A percentile compares a stretch with the other conserved stretches of the same genome.
Conservation (phyloP, 2,888 invertebrate genomes). For the Stramonita haemastoma region DNA sequence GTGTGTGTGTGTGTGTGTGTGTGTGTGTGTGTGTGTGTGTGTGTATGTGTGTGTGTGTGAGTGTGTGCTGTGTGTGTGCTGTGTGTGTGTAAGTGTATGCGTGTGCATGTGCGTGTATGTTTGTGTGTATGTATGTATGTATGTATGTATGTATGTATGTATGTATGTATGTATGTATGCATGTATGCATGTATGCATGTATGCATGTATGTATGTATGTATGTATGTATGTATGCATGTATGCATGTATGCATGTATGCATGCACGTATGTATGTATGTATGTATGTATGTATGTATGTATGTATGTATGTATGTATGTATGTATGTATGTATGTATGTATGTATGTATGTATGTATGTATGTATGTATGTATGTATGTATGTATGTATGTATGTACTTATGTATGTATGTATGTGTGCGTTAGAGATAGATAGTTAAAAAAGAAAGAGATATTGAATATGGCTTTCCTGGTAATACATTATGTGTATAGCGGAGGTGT, state of each 20-base stretch:
- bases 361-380: neutral
- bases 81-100: conserved; percentile 12
- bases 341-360: neutral
- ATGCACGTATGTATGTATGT: neutral
- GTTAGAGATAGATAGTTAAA: too few relatives aligned
- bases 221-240: neutral
- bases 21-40: neutral
- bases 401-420: too few relatives aligned
- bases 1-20: conserved; percentile 14
- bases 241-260: too few relatives aligned
- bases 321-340: neutral
- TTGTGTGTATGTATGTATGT: neutral
- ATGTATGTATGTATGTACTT: neutral
- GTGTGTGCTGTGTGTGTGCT: neutral
- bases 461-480: too few relatives aligned
- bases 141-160: neutral
- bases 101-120: conserved; percentile 23
- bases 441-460: too few relatives aligned
- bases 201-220: neutral
- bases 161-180: neutral
- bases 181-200: neutral
- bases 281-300: neutral
- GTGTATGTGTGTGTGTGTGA: neutral
- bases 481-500: too few relatives aligned
- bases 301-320: neutral